phyloP scores from a whole-genome alignment of 2,888 invertebrate genomes.

The Galerucella calmariensis region DNA sequence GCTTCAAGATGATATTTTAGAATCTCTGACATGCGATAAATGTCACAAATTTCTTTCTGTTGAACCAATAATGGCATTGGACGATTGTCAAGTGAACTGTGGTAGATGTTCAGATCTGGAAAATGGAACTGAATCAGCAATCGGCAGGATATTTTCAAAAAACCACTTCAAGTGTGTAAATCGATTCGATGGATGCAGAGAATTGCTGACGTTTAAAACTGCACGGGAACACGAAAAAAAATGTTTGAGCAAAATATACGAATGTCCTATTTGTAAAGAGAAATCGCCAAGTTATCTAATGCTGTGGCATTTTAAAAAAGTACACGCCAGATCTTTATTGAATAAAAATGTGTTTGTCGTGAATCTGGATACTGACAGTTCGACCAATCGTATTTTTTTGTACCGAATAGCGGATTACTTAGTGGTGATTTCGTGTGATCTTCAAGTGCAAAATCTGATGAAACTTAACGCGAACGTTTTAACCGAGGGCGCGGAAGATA shows the following conservation, averaged over 20 bases:
- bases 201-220: neutral
- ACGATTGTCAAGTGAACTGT: neutral
- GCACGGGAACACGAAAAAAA: neutral
- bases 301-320: neutral
- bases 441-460: neutral
- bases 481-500: neutral
- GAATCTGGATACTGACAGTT: neutral
- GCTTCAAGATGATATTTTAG: neutral
- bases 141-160: neutral
- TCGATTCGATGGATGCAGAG: neutral
- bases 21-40: neutral
- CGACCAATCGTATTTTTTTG: neutral
- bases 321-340: neutral
- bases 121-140: neutral
- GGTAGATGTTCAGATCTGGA: neutral
- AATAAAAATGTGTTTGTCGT: neutral
- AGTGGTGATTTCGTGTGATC: neutral
- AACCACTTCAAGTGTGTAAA: neutral
- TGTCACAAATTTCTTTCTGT: constrained; percentile 1
- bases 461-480: neutral
- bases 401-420: neutral
- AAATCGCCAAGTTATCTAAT: neutral
- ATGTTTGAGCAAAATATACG: neutral
- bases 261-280: neutral
- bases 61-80: neutral